Conservation (phyloP, 2,888 invertebrate species). For the Yponomeuta sedellus region DNA sequence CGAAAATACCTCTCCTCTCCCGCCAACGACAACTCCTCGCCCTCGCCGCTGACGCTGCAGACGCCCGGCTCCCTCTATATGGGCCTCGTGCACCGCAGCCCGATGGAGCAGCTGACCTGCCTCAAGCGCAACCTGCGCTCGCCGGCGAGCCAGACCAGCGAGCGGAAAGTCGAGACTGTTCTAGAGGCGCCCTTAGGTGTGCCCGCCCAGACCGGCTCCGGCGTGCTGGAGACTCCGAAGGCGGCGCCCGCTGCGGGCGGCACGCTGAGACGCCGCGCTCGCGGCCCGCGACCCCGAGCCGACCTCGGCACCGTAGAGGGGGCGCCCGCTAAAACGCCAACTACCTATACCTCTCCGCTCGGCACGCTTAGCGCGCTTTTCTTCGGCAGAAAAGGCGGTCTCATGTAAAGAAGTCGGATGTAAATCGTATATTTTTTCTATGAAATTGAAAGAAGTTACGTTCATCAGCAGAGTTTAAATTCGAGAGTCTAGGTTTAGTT, state of each 20-base stretch:
- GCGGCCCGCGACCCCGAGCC: slow-evolving; percentile 59
- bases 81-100: slow-evolving; percentile 81
- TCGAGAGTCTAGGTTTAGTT: slow-evolving; percentile 7
- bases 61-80: slow-evolving; percentile 76
- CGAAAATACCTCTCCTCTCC: slow-evolving; percentile 74
- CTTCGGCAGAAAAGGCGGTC: slow-evolving; percentile 90
- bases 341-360: slow-evolving; percentile 64
- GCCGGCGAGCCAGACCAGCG: slow-evolving; percentile 44
- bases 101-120: slow-evolving; percentile 87
- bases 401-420: slow-evolving; percentile 61
- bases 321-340: slow-evolving; percentile 36
- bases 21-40: slow-evolving; percentile 74
- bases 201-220: slow-evolving; percentile 78
- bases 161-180: slow-evolving; percentile 28
- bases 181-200: slow-evolving; percentile 69
- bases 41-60: slow-evolving; percentile 79
- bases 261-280: slow-evolving; percentile 43
- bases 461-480: neutral
- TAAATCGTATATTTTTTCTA: neutral
- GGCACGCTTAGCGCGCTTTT: slow-evolving; percentile 87
- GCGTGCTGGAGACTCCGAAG: slow-evolving; percentile 65
- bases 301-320: slow-evolving; percentile 61
- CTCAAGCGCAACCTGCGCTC: slow-evolving; percentile 74
- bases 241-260: slow-evolving; percentile 38
- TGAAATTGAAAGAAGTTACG: neutral